Evolutionary conservation across 1,140 invertebrate genomes (phyloP).

Genomic region (Bombus picipes): DNA sequence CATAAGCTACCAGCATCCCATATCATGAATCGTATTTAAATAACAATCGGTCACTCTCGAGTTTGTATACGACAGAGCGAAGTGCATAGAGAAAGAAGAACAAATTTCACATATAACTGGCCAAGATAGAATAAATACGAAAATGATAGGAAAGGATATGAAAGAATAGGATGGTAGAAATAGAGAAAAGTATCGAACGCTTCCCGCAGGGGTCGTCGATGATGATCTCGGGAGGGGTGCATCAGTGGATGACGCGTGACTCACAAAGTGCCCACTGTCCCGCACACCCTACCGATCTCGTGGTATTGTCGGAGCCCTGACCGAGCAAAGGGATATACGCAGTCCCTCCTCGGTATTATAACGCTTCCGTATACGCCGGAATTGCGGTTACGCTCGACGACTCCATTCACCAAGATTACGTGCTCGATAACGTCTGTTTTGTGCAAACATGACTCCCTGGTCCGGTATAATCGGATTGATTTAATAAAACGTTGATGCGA

Average conservation of each 20-base stretch:
- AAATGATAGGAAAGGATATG: not conserved
- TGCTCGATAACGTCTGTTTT: conserved; percentile 70
- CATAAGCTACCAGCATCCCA: not conserved
- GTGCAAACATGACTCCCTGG: conserved; percentile 59
- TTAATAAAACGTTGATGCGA: conserved; percentile 54
- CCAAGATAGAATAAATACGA: not conserved
- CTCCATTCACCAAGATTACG: conserved; percentile 68
- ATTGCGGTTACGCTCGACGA: conserved; percentile 67
- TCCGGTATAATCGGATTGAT: conserved; percentile 62
- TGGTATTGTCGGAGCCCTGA: conserved; percentile 38
- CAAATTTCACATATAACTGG: not conserved
- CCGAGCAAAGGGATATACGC: not conserved
- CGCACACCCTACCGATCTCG: conserved; percentile 54
- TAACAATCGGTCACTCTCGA: conserved; percentile 14
- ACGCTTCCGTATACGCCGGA: conserved; percentile 63
- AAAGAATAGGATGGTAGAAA: not conserved
- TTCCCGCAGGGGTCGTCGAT: conserved; percentile 53
- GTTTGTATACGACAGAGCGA: too few relatives aligned
- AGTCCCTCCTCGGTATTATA: conserved; percentile 46
- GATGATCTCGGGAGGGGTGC: conserved; percentile 60
- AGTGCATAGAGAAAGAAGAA: not conserved
- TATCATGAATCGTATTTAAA: conserved; percentile 11
- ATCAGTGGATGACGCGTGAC: conserved; percentile 60
- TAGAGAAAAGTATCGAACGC: conserved; percentile 37
- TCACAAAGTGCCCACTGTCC: conserved; percentile 69